Conservation (phyloP, 2,797 vertebrate species). For the Diplodus puntazzo region DNA sequence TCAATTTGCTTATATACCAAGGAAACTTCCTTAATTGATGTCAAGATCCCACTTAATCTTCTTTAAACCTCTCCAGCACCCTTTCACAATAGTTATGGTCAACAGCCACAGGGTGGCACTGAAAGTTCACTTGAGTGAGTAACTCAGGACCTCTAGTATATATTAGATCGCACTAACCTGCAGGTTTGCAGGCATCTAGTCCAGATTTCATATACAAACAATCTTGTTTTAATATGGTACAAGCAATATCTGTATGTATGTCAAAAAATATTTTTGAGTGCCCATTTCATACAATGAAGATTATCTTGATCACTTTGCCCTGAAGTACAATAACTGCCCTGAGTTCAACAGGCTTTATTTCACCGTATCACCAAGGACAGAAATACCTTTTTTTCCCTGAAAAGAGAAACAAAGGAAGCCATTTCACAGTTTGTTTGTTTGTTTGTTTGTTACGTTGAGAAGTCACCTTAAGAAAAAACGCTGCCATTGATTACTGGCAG, state of each 20-base stretch:
- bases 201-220: neutral
- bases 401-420: neutral
- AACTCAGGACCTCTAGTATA: no score
- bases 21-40: neutral
- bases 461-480: neutral
- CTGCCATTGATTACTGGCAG: neutral
- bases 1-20: no score
- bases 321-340: no score
- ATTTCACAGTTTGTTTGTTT: neutral
- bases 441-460: neutral
- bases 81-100: neutral
- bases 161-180: neutral
- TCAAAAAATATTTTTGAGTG: neutral
- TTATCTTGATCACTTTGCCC: neutral
- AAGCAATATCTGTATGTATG: neutral
- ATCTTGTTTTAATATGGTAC: neutral
- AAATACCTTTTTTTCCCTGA: no score
- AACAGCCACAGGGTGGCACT: constrained; percentile 31
- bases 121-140: neutral
- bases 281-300: neutral
- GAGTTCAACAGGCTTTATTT: neutral
- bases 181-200: neutral
- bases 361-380: no score
- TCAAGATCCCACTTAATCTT: neutral
- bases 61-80: neutral